phyloP scores from a whole-genome alignment of 2,113 vertebrate genomes.

The Tretioscincus oriximinensis region DNA sequence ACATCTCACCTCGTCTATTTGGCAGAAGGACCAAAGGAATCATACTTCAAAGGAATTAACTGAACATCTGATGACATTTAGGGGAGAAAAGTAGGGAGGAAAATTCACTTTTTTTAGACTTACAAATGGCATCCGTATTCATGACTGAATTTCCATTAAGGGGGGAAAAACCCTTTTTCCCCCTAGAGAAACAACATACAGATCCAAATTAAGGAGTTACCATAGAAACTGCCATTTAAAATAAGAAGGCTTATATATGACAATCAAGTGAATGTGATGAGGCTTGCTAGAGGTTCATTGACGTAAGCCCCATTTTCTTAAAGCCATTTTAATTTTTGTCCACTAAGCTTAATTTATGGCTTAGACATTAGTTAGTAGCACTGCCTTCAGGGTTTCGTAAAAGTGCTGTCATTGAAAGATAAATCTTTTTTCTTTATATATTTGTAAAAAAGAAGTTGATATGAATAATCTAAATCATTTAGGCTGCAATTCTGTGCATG shows the following conservation, averaged over 20 bases:
- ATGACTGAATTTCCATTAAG: constrained; percentile 62
- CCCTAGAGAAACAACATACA: constrained; percentile 48
- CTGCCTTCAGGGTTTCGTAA: constrained; percentile 6
- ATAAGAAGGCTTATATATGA: constrained; percentile 26
- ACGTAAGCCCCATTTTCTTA: constrained; percentile 21
- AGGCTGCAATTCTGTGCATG: not conserved
- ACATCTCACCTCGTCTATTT: constrained; percentile 37
- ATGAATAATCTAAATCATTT: constrained; percentile 34
- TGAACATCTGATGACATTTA: constrained; percentile 60
- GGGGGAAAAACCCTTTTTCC: constrained; percentile 35
- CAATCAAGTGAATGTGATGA: constrained; percentile 47
- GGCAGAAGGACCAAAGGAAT: constrained; percentile 37
- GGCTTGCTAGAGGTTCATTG: constrained; percentile 5
- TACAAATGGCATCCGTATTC: constrained; percentile 60
- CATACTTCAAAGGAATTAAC: constrained; percentile 58
- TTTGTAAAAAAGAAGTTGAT: constrained; percentile 34
- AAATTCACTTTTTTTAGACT: constrained; percentile 44
- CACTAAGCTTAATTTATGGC: constrained; percentile 35
- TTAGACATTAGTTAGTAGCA: constrained; percentile 10
- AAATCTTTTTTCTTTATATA: not conserved
- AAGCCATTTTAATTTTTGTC: constrained; percentile 25
- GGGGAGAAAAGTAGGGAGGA: constrained; percentile 40
- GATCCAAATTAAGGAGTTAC: constrained; percentile 57
- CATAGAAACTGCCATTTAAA: constrained; percentile 62
- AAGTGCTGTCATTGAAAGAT: constrained; percentile 32